Evolutionary conservation across 2,888 invertebrate genomes (phyloP).

Genomic region (Cheilosia scutellata): DNA sequence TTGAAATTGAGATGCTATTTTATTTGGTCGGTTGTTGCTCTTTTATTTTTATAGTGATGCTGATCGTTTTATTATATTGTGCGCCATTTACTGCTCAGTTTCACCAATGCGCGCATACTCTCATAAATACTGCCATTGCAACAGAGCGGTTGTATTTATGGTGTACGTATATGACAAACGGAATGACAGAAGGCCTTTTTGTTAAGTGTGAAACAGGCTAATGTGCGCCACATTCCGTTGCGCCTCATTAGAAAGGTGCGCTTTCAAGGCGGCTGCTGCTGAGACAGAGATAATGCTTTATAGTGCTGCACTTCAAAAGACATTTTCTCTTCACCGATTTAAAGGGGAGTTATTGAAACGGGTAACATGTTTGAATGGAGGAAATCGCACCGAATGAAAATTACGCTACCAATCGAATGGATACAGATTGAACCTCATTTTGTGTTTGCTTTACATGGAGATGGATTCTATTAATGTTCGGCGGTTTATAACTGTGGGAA

Average conservation of each 20-base stretch:
- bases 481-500: constrained; percentile 41
- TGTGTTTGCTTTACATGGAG: constrained; percentile 5
- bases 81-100: constrained; percentile 10
- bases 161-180: constrained; percentile 12
- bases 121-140: constrained; percentile 52
- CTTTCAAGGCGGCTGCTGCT: constrained; percentile 38
- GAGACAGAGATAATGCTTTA: constrained; percentile 21
- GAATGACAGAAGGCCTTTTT: constrained; percentile 62
- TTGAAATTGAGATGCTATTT: constrained; percentile 52
- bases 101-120: constrained; percentile 17
- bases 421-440: constrained; percentile 22
- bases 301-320: constrained; percentile 20
- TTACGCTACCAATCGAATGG: constrained; percentile 43
- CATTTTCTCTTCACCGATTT: constrained; percentile 18
- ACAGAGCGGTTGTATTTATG: constrained; percentile 28
- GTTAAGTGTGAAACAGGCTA: constrained; percentile 60
- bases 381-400: constrained; percentile 60
- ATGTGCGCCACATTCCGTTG: constrained; percentile 70
- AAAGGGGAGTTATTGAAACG: constrained; percentile 12
- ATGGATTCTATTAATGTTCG: not conserved
- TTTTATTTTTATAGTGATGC: constrained; percentile 11
- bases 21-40: constrained; percentile 11
- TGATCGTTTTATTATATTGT: constrained; percentile 45
- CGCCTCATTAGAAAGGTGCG: constrained; percentile 71
- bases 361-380: constrained; percentile 34